Evolutionary conservation across 1,140 invertebrate genomes (phyloP).

Genomic region (Maniola jurtina): DNA sequence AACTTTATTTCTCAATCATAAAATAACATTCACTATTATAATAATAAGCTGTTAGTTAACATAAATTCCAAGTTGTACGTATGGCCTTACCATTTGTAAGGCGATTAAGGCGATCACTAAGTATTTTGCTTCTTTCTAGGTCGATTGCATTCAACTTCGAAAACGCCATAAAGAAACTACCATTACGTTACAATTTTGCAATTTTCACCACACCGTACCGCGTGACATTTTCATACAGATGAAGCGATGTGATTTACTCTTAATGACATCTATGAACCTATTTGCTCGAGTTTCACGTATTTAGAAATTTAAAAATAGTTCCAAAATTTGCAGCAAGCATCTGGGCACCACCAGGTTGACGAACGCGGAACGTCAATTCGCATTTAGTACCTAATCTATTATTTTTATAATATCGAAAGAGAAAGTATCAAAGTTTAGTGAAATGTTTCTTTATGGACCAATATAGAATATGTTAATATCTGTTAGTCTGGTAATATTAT

Average conservation of each 20-base stretch:
- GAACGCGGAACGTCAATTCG: not conserved
- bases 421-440: constrained; percentile 15
- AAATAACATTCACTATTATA: constrained; percentile 34
- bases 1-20: constrained; percentile 14
- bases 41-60: constrained; percentile 31
- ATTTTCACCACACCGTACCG: not conserved
- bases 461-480: constrained; percentile 7
- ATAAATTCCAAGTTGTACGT: constrained; percentile 30
- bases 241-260: not conserved
- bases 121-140: constrained; percentile 28
- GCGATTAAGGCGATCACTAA: constrained; percentile 25
- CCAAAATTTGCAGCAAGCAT: not conserved
- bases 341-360: not conserved
- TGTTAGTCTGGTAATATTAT: not conserved
- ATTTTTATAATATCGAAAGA: constrained; percentile 12
- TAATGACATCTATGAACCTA: too few species aligned
- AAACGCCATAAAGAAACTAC: constrained; percentile 8
- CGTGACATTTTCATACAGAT: not conserved
- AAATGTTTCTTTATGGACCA: not conserved
- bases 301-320: not conserved
- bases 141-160: constrained; percentile 18
- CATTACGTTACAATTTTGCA: constrained; percentile 4
- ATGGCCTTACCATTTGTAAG: constrained; percentile 32
- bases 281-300: too few species aligned
- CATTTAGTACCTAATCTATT: not conserved